phyloP scores from a whole-genome alignment of 2,888 invertebrate genomes.

The Heteropelma amictum region DNA sequence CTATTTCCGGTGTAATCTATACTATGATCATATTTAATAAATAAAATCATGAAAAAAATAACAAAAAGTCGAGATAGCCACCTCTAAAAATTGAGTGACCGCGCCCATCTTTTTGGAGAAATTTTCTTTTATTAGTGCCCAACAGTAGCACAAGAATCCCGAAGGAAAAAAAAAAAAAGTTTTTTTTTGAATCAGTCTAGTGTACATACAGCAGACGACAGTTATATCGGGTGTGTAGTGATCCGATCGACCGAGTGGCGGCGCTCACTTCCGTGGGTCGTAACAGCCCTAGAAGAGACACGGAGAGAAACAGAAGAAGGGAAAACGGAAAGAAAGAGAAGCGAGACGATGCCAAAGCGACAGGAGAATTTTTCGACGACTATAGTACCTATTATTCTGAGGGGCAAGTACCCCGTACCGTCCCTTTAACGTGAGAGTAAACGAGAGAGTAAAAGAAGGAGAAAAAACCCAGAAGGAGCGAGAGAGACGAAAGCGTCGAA shows the following conservation, averaged over 20 bases:
- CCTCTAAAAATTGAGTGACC: too few relatives aligned
- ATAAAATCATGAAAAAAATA: too few relatives aligned
- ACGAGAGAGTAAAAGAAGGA: constrained; percentile 7
- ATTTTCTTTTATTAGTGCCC: too few relatives aligned
- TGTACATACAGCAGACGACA: background rate
- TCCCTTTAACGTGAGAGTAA: constrained; percentile 8
- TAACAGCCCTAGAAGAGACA: constrained; percentile 30
- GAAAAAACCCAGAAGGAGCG: constrained; percentile 24
- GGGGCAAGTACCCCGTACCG: constrained; percentile 28
- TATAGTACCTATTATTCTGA: constrained; percentile 33
- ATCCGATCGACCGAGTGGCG: constrained; percentile 60
- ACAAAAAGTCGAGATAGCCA: too few relatives aligned
- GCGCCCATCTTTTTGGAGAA: too few relatives aligned
- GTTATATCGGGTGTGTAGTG: constrained; percentile 54
- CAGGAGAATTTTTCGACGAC: constrained; percentile 37
- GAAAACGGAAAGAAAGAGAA: constrained; percentile 11
- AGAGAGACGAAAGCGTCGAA: constrained; percentile 19
- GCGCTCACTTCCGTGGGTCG: constrained; percentile 64
- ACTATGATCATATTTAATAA: too few relatives aligned
- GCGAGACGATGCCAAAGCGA: constrained; percentile 17
- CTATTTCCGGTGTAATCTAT: too few relatives aligned
- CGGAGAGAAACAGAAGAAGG: constrained; percentile 1
- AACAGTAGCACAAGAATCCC: too few relatives aligned
- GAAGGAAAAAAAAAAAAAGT: background rate
- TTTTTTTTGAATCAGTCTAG: background rate